Evolutionary conservation across 2,888 invertebrate genomes (phyloP).

Genomic region (Itoplectis maculator): DNA sequence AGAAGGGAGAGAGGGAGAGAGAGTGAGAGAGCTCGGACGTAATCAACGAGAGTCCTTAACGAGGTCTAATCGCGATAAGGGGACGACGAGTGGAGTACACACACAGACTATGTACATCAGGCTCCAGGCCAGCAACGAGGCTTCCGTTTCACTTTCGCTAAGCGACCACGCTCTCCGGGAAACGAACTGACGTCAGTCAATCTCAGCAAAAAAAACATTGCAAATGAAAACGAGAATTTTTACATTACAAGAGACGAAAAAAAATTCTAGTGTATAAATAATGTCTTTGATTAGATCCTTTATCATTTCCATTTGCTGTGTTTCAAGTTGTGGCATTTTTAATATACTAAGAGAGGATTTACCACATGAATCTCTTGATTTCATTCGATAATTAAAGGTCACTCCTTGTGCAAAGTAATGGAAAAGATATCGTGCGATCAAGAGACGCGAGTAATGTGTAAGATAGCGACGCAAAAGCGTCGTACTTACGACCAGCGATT

Average conservation of each 20-base stretch:
- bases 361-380: no score
- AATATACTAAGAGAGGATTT: neutral
- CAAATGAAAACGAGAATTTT: no score
- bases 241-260: no score
- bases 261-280: no score
- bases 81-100: slow-evolving; percentile 49
- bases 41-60: slow-evolving; percentile 64
- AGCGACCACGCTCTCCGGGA: slow-evolving; percentile 17
- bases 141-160: slow-evolving; percentile 63
- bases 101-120: slow-evolving; percentile 26
- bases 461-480: slow-evolving; percentile 1
- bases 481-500: slow-evolving; percentile 5
- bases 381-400: neutral
- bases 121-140: slow-evolving; percentile 24
- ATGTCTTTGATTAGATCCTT: no score
- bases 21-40: slow-evolving; percentile 52
- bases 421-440: neutral
- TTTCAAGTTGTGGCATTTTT: neutral
- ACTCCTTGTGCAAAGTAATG: neutral
- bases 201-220: neutral
- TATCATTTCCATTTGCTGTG: neutral
- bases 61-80: slow-evolving; percentile 66
- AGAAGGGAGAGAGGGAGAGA: slow-evolving; percentile 16
- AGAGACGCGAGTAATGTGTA: neutral
- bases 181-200: slow-evolving; percentile 22